A percentile compares a stretch with the other conserved stretches of the same genome.
phyloP scores from a whole-genome alignment of 2,113 vertebrate species.

The Calyptommatus sinebrachiatus region DNA sequence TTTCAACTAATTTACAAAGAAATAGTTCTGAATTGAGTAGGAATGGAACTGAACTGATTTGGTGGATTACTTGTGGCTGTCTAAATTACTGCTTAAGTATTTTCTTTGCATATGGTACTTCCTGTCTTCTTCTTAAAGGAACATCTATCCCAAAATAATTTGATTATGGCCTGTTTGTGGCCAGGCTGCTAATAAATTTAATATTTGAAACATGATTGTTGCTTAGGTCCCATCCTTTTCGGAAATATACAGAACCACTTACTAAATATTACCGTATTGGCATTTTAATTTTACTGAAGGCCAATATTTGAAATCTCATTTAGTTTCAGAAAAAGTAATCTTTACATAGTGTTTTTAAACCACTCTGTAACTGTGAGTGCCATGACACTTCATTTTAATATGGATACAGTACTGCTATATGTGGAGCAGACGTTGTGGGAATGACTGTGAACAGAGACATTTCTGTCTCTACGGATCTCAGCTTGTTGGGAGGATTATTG shows the following conservation, averaged over 20 bases:
- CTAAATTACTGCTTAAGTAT: background rate
- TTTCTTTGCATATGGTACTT: background rate
- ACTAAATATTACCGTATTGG: background rate
- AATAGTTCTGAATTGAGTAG: no score
- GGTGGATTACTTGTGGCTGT: no score
- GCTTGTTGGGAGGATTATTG: slow-evolving; percentile 57
- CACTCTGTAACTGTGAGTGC: slow-evolving; percentile 42
- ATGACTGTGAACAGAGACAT: slow-evolving; percentile 53
- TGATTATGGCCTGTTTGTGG: background rate
- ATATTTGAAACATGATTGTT: background rate
- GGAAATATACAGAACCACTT: background rate
- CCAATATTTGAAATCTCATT: background rate
- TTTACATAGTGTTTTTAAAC: background rate
- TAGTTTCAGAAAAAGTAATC: background rate
- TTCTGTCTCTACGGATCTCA: slow-evolving; percentile 48
- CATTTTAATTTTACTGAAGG: background rate
- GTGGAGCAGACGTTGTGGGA: slow-evolving; percentile 42
- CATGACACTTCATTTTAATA: slow-evolving; percentile 54
- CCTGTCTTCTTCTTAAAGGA: background rate
- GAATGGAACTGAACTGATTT: no score
- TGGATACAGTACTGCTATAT: slow-evolving; percentile 46
- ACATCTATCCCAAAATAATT: background rate
- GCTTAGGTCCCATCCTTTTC: background rate
- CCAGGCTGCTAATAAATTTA: background rate
- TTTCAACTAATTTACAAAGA: no score